Conservation (phyloP, 2,888 invertebrate species). For the Corythucha ciliata region DNA sequence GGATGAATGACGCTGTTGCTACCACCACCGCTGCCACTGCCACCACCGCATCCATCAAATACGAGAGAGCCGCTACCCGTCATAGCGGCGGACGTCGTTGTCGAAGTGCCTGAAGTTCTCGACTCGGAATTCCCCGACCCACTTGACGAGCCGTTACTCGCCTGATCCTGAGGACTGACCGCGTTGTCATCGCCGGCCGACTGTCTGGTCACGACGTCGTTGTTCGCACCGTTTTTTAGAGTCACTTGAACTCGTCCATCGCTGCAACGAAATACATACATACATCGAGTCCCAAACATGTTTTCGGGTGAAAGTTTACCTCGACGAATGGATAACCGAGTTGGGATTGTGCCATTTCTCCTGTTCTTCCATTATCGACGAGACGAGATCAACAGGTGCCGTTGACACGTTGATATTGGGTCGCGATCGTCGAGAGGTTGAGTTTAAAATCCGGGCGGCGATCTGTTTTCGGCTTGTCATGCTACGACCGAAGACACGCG, state of each 20-base stretch:
- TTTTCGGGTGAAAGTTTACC: too few species aligned
- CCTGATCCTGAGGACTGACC: conserved; percentile 26
- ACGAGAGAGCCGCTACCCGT: too few species aligned
- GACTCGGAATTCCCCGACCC: too few species aligned
- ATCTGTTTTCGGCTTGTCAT: conserved; percentile 27
- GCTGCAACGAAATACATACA: not conserved
- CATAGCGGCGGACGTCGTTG: too few species aligned
- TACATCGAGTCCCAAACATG: too few species aligned
- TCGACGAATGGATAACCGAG: conserved; percentile 19
- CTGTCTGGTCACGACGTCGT: not conserved
- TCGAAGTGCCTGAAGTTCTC: too few species aligned
- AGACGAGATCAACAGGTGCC: conserved; percentile 26
- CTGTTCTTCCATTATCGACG: conserved; percentile 27
- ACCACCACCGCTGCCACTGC: too few species aligned
- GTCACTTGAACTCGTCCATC: conserved; percentile 8
- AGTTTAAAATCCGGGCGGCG: conserved; percentile 24
- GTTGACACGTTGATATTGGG: conserved; percentile 18
- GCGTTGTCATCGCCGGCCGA: not conserved
- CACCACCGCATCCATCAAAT: too few species aligned
- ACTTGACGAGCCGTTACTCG: too few species aligned
- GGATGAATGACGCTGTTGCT: conserved; percentile 22
- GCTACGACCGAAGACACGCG: conserved; percentile 36
- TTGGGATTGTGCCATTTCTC: conserved; percentile 27
- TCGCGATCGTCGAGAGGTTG: conserved; percentile 24
- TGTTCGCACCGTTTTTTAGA: conserved; percentile 9